Base-by-base conservation (phyloP, 2,888 invertebrate genomes). In the Ectemnius continuus region DNA sequence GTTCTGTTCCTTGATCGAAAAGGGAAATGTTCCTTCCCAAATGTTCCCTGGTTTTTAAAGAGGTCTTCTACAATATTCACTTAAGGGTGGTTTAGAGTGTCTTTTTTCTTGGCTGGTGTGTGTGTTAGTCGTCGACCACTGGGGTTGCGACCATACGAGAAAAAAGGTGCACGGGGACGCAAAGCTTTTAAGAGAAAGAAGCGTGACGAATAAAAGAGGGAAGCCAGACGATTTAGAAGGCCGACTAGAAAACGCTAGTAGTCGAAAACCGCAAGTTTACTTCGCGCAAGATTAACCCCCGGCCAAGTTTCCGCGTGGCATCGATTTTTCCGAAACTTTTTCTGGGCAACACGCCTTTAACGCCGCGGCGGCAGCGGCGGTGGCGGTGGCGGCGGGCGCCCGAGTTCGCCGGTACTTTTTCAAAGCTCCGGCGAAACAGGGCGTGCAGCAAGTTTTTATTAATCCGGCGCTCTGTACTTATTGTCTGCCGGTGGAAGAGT, bases 171-270 rank as follows among this genome's bases (percentile, higher is more conserved):
- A 58, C 67, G 70, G 75, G 70, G 71, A 59, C 61, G 72, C 65
- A 59, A 75, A 73, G 75, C 75, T 82, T 82, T 74, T 80, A 80
- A 69, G 58, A 64, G 46, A 47, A 52, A 66, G 62, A 47, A 69
- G 60, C 60, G 65, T 18, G 20, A 57, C 20, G 8, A 28, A 26
- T 20, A 28, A 26, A 58, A 14, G 23, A 26, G 3, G 65, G 18
- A 47, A 46, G 66, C 45, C 62, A 65, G 57, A 62, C 52, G 46
- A 45, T 61, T 48, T 48, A 52, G 2, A 56, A 61, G n/a, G 52
- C 5, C 14, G 52, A 13, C 63, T 46, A 59, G 61, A 45, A 56
- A 23, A 74, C 56, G 45, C 36, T 18, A 64, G 47, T 11, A 64
- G 68, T 63, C 59, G 61, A 63, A 67, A 58, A 57, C 4, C 23